Evolutionary conservation across 2,888 invertebrate genomes (phyloP).

Genomic region (Sphaeridia pumilis): DNA sequence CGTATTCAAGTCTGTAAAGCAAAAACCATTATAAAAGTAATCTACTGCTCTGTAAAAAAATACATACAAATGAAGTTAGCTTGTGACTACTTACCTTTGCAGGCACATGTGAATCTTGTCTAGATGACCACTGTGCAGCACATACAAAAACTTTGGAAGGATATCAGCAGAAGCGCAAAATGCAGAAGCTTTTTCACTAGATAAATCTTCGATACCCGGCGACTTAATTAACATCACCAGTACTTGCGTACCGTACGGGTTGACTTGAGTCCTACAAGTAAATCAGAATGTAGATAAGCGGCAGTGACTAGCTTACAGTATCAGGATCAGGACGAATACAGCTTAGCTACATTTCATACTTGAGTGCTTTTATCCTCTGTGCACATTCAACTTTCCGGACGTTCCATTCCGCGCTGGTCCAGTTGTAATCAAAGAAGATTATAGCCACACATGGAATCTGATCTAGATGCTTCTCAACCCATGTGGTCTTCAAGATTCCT

Average conservation of each 20-base stretch:
- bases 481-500: constrained; percentile 85
- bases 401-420: constrained; percentile 89
- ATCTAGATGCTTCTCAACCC: constrained; percentile 86
- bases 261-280: constrained; percentile 19
- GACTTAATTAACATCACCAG: constrained; percentile 75
- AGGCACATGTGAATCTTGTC: constrained; percentile 69
- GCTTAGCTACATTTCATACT: too few species aligned
- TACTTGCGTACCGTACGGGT: constrained; percentile 40
- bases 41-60: too few species aligned
- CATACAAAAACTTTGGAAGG: constrained; percentile 80
- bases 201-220: constrained; percentile 63
- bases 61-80: constrained; percentile 9
- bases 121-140: constrained; percentile 62
- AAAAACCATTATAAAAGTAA: too few species aligned
- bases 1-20: constrained; percentile 15
- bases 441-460: constrained; percentile 85
- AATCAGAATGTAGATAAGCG: too few species aligned
- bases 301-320: too few species aligned
- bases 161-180: constrained; percentile 85
- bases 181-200: constrained; percentile 80
- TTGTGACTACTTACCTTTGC: too few species aligned
- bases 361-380: constrained; percentile 61
- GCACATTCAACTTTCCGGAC: constrained; percentile 92
- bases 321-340: too few species aligned
- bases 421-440: constrained; percentile 92